Conservation (phyloP, 1,140 invertebrate genomes). For the Diploscapter pachys region DNA sequence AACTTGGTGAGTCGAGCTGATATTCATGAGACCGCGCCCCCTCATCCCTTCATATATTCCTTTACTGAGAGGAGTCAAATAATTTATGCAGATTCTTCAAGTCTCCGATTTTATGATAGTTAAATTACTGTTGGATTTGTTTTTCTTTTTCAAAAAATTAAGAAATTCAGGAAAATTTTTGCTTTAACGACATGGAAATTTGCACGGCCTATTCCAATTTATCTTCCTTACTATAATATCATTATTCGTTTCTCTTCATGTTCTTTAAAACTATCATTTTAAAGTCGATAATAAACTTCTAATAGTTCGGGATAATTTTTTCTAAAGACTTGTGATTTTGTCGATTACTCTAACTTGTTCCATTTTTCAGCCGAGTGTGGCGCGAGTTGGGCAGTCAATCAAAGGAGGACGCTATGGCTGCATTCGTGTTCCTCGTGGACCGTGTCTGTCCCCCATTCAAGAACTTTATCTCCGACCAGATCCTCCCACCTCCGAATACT, state of each 20-base stretch:
- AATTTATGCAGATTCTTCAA: too few species aligned
- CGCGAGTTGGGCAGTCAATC: constrained; percentile 80
- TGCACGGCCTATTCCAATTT: not conserved
- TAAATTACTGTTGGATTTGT: too few species aligned
- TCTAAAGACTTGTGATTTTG: not conserved
- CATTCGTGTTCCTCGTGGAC: constrained; percentile 82
- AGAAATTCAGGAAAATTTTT: too few species aligned
- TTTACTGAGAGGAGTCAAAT: too few species aligned
- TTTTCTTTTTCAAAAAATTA: too few species aligned
- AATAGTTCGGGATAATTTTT: not conserved
- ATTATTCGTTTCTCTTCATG: not conserved
- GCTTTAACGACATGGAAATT: too few species aligned
- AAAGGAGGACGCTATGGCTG: constrained; percentile 79
- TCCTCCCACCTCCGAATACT: constrained; percentile 42
- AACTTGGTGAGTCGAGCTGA: too few species aligned
- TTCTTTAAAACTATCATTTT: not conserved
- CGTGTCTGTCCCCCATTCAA: constrained; percentile 79
- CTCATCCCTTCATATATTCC: too few species aligned
- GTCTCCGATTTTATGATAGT: too few species aligned
- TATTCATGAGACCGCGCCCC: too few species aligned
- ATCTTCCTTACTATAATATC: constrained; percentile 1
- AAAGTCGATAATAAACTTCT: not conserved
- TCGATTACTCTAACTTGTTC: constrained; percentile 9
- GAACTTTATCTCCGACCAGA: constrained; percentile 84
- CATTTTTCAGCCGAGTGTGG: constrained; percentile 75